Percentiles rank a stretch among this genome's conserved stretches.
Conservation (phyloP, 2,113 vertebrate species). For the Alosa alosa region DNA sequence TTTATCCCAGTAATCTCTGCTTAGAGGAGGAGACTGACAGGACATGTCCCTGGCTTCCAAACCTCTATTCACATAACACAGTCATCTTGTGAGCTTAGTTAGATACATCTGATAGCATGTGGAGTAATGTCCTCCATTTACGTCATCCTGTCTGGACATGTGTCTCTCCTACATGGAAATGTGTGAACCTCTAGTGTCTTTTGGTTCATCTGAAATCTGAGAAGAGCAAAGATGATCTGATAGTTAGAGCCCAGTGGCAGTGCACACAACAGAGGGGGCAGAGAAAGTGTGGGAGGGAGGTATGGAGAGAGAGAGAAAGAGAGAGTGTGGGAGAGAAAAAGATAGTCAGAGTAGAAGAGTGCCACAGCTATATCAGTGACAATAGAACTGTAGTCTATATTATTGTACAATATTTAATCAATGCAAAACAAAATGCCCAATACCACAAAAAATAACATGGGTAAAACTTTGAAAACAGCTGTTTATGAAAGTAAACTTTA, state of each 20-base stretch:
- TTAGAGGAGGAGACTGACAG: background rate
- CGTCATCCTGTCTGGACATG: no score
- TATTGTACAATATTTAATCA: background rate
- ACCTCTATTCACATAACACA: background rate
- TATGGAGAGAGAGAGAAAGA: background rate
- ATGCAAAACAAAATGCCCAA: background rate
- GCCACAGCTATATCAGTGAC: background rate
- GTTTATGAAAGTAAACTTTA: no score
- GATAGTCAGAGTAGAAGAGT: background rate
- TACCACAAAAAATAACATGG: background rate
- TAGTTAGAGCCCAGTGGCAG: background rate
- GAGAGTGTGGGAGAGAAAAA: background rate
- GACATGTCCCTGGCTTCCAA: background rate
- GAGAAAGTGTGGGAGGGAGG: background rate
- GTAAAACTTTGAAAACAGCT: background rate
- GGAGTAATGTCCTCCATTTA: no score
- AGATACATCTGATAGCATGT: no score
- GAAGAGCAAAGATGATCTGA: background rate
- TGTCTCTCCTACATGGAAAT: no score
- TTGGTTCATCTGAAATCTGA: background rate
- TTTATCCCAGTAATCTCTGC: background rate
- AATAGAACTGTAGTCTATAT: background rate
- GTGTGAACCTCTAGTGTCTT: background rate
- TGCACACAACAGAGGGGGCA: background rate
- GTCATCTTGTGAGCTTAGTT: background rate